These are phyloP conservation scores for Dryobota labecula DNA, from an alignment of 2,888 invertebrate species.

Conservation along the genomic window DNA sequence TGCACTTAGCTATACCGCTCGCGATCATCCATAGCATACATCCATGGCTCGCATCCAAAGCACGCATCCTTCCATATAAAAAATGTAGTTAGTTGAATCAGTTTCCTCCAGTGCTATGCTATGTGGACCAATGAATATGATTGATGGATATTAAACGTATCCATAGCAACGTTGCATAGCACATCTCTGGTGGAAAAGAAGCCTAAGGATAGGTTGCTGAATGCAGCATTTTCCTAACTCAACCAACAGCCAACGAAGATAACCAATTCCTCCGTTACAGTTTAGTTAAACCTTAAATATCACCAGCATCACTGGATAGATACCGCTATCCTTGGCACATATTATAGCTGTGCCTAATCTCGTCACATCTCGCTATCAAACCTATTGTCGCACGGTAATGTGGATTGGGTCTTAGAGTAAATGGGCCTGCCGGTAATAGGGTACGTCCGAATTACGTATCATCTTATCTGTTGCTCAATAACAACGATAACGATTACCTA, in stretches of 20 bases:
- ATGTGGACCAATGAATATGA: no score
- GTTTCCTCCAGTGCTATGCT: no score
- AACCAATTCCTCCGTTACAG: neutral
- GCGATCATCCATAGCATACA: no score
- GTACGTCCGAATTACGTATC: slow-evolving; percentile 21
- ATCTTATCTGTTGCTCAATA: slow-evolving; percentile 37
- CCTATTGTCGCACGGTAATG: slow-evolving; percentile 35
- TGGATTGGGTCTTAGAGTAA: slow-evolving; percentile 43
- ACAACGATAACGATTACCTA: slow-evolving; percentile 28
- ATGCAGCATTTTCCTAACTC: no score
- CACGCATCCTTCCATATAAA: no score
- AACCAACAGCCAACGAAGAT: neutral
- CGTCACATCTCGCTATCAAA: slow-evolving; percentile 27
- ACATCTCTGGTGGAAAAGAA: no score
- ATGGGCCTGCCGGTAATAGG: slow-evolving; percentile 15
- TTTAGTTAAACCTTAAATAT: slow-evolving; percentile 14
- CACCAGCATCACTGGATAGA: neutral
- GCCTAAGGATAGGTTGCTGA: no score
- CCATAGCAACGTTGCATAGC: no score
- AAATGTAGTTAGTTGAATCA: no score
- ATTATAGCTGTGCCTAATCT: slow-evolving; percentile 17
- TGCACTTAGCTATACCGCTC: no score
- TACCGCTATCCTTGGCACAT: neutral
- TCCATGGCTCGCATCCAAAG: no score
- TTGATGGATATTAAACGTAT: no score